Conservation (phyloP, 2,888 invertebrate genomes). For the Omphaloscelis lunosa region DNA sequence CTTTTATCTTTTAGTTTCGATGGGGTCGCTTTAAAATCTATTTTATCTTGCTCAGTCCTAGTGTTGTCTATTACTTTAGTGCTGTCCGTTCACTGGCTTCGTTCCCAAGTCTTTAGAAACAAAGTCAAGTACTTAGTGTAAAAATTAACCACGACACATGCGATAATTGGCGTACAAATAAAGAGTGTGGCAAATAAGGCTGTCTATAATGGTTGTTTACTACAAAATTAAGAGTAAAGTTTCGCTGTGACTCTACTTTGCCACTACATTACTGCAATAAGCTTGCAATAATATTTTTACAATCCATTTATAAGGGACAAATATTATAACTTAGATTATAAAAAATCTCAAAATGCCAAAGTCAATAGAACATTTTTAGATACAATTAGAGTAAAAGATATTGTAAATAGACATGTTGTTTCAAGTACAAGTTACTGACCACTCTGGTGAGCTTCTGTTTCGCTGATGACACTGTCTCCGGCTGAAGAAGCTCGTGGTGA, state of each 20-base stretch:
- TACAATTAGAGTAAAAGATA: slow-evolving; percentile 15
- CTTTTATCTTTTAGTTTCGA: slow-evolving; percentile 57
- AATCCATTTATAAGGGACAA: slow-evolving; percentile 54
- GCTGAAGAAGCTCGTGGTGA: slow-evolving; percentile 88
- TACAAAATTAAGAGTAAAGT: slow-evolving; percentile 88
- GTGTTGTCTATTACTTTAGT: slow-evolving; percentile 61
- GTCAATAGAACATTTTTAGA: slow-evolving; percentile 33
- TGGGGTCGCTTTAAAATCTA: slow-evolving; percentile 36
- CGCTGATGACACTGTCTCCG: slow-evolving; percentile 87
- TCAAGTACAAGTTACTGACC: slow-evolving; percentile 79
- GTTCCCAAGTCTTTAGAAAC: slow-evolving; percentile 51
- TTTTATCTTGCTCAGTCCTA: slow-evolving; percentile 43
- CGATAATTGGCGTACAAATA: slow-evolving; percentile 83
- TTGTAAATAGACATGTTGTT: slow-evolving; percentile 12
- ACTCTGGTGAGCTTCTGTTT: slow-evolving; percentile 89
- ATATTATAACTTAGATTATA: slow-evolving; percentile 22
- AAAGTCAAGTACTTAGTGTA: slow-evolving; percentile 58
- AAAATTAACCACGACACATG: slow-evolving; percentile 80
- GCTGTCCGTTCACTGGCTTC: slow-evolving; percentile 54
- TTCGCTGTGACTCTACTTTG: slow-evolving; percentile 91
- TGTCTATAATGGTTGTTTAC: slow-evolving; percentile 77
- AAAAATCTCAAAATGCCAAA: slow-evolving; percentile 47
- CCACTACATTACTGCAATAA: slow-evolving; percentile 87
- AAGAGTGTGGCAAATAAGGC: slow-evolving; percentile 87
- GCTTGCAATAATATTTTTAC: slow-evolving; percentile 76